Conservation (phyloP, 1,140 invertebrate genomes). For the Alviniconcha marisindica region DNA sequence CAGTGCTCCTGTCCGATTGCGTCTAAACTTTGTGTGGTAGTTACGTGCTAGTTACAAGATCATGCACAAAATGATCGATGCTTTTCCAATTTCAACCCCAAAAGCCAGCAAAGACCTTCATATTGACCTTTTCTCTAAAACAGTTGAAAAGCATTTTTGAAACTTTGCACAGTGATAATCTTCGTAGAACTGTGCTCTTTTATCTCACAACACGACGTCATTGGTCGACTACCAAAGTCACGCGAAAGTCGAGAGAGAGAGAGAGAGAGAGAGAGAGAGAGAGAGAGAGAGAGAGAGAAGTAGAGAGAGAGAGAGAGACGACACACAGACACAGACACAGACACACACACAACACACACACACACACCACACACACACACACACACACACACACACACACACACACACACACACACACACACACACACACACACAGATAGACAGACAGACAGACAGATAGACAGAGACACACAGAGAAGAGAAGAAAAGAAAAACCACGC, state of each 20-base stretch:
- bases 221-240: background rate
- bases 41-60: background rate
- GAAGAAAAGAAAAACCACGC: too few species aligned
- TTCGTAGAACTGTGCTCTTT: too few species aligned
- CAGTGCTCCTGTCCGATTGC: too few species aligned
- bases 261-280: background rate
- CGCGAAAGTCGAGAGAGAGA: background rate
- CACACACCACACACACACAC: background rate
- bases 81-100: too few species aligned
- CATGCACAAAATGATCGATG: background rate
- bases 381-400: background rate
- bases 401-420: background rate
- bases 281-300: slow-evolving; percentile 1
- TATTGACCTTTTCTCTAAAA: too few species aligned
- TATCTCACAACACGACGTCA: too few species aligned
- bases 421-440: background rate
- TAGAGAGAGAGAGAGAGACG: too few species aligned
- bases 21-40: too few species aligned
- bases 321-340: slow-evolving; percentile 2
- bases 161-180: too few species aligned
- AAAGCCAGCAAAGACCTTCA: too few species aligned
- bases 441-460: background rate
- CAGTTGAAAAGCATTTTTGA: too few species aligned
- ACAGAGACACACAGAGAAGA: background rate
- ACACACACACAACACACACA: slow-evolving; percentile 3